These are phyloP conservation scores for Esox lucius DNA, from an alignment of 2,797 vertebrate genomes.

Conservation along the genomic window DNA sequence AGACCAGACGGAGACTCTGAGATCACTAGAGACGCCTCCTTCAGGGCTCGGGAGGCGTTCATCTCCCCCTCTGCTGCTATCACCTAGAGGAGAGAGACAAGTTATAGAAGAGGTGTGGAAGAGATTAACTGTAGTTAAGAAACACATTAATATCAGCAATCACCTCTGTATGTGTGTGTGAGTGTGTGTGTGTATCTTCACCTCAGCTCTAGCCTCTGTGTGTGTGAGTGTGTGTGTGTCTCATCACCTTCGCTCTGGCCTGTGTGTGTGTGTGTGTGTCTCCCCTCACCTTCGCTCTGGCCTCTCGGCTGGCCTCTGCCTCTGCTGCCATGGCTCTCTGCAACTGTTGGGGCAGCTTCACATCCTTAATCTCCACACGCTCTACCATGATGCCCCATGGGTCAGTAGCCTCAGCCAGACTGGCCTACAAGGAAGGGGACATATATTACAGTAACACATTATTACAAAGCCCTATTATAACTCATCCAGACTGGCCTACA, in stretches of 20 bases:
- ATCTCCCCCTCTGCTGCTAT: conserved; percentile 81
- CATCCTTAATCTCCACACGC: conserved; percentile 83
- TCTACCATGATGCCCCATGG: conserved; percentile 83
- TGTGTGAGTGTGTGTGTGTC: background rate
- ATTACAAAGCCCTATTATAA: too few relatives aligned
- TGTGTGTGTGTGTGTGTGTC: conserved; percentile 82
- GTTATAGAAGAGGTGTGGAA: background rate
- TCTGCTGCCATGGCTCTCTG: conserved; percentile 83
- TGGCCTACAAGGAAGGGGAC: conserved; percentile 49
- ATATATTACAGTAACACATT: background rate
- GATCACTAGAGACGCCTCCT: too few relatives aligned
- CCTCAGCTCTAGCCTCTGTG: background rate
- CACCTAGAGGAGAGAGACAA: conserved; percentile 58
- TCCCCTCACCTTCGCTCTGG: too few relatives aligned
- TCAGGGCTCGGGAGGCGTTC: too few relatives aligned
- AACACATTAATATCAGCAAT: background rate
- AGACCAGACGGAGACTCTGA: conserved; percentile 79
- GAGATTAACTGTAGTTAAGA: background rate
- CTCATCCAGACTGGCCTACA: background rate
- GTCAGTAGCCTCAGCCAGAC: conserved; percentile 76
- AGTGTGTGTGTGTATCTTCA: background rate
- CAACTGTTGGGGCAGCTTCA: conserved; percentile 77
- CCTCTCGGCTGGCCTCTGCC: too few relatives aligned
- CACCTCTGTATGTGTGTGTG: background rate
- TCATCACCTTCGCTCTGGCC: conserved; percentile 77